Conservation (phyloP, 2,797 vertebrate species). For the Manis javanica region DNA sequence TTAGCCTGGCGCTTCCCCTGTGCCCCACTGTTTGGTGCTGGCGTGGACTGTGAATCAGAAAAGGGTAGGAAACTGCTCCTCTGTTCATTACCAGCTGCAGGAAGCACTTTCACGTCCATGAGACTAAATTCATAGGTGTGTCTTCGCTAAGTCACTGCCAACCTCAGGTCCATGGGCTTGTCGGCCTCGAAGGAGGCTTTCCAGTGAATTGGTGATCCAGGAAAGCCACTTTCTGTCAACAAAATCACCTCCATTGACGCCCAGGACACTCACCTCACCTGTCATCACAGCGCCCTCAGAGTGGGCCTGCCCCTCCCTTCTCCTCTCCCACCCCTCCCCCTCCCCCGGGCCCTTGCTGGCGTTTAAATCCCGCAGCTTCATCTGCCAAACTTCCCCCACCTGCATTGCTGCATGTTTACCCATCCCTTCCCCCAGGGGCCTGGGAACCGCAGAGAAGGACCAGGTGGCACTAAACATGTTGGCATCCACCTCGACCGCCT, state of each 20-base stretch:
- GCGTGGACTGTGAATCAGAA: conserved; percentile 61
- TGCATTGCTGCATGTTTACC: background rate
- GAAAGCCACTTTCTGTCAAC: background rate
- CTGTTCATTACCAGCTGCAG: conserved; percentile 24
- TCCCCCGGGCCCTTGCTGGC: background rate
- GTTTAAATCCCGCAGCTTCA: background rate
- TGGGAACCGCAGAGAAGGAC: background rate
- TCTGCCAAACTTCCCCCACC: background rate
- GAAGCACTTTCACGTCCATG: background rate
- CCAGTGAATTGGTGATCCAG: background rate
- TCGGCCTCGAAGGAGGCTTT: background rate
- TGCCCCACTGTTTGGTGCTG: conserved; percentile 42
- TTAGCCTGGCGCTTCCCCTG: background rate
- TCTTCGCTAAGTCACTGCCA: background rate
- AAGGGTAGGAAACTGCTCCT: background rate
- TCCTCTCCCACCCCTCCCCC: too few species aligned
- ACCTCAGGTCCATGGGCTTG: background rate
- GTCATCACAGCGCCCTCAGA: background rate
- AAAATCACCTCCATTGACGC: conserved; percentile 1
- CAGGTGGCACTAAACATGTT: background rate
- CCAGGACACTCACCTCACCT: background rate
- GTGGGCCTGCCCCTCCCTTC: background rate
- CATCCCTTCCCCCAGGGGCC: background rate
- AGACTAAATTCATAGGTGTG: background rate
- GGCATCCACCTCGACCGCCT: background rate